Evolutionary conservation across 2,797 vertebrate species (phyloP).

Genomic region (Pampus argenteus): DNA sequence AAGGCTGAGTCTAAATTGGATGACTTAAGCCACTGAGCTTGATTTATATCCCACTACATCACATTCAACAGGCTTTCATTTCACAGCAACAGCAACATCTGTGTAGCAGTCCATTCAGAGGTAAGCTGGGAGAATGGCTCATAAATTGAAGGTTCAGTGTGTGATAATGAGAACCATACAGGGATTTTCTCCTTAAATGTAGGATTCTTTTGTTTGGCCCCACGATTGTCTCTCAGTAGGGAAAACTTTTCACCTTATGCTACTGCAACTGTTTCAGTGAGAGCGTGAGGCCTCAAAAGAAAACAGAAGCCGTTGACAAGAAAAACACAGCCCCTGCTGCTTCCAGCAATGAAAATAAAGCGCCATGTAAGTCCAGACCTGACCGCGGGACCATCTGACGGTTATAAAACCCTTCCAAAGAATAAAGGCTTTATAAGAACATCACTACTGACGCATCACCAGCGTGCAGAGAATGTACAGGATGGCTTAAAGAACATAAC

Average conservation of each 20-base stretch:
- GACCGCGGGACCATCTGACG: constrained; percentile 49
- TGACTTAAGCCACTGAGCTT: constrained; percentile 52
- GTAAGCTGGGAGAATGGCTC: constrained; percentile 30
- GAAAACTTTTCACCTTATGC: constrained; percentile 52
- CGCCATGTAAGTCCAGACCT: constrained; percentile 56
- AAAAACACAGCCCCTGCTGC: constrained; percentile 73
- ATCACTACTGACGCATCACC: constrained; percentile 17
- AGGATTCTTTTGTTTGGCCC: constrained; percentile 37
- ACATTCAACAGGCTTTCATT: constrained; percentile 53
- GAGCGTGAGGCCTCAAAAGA: constrained; percentile 66
- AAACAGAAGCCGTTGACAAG: constrained; percentile 82
- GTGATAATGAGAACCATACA: constrained; percentile 77
- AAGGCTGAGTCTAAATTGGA: constrained; percentile 37
- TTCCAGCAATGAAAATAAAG: constrained; percentile 79
- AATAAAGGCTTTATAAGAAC: constrained; percentile 68
- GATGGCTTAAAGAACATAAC: constrained; percentile 23
- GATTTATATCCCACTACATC: constrained; percentile 58
- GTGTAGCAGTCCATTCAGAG: constrained; percentile 46
- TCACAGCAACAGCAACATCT: constrained; percentile 72
- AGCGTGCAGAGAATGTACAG: constrained; percentile 30
- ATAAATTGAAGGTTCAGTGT: constrained; percentile 66
- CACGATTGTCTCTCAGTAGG: constrained; percentile 45
- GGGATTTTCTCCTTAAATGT: constrained; percentile 33
- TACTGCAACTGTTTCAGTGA: constrained; percentile 53
- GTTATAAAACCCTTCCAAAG: constrained; percentile 62